phyloP scores from a whole-genome alignment of 1,140 invertebrate species.

The Diorhabda elongata region DNA sequence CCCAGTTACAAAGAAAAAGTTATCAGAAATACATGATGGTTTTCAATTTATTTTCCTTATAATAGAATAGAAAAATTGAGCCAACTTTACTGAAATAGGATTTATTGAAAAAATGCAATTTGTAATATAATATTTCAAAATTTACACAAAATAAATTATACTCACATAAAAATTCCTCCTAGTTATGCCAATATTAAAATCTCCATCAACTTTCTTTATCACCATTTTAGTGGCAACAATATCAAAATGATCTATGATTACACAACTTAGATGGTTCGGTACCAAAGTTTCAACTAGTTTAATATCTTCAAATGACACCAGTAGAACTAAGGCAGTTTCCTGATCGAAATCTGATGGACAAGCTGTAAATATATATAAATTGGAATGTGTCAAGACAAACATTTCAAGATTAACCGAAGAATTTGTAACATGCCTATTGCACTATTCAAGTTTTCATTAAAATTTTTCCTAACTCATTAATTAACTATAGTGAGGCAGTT shows the following conservation, averaged over 20 bases:
- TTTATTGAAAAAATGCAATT: neutral
- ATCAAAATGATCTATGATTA: slow-evolving; percentile 39
- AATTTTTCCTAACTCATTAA: too few species aligned
- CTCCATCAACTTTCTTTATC: slow-evolving; percentile 31
- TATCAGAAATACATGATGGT: too few species aligned
- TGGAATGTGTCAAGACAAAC: too few species aligned
- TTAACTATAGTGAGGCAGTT: too few species aligned
- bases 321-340: slow-evolving; percentile 13
- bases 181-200: slow-evolving; percentile 39
- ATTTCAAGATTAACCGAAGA: too few species aligned
- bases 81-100: neutral
- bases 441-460: too few species aligned
- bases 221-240: slow-evolving; percentile 33
- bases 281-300: slow-evolving; percentile 27
- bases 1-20: too few species aligned
- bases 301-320: slow-evolving; percentile 25
- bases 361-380: neutral
- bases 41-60: too few species aligned
- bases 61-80: too few species aligned
- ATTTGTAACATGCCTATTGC: too few species aligned
- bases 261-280: slow-evolving; percentile 27
- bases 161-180: slow-evolving; percentile 39
- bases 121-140: neutral
- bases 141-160: slow-evolving; percentile 7
- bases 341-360: slow-evolving; percentile 16